Base-by-base conservation (phyloP, 2,113 vertebrate species). In the Pseudonaja textilis region DNA sequence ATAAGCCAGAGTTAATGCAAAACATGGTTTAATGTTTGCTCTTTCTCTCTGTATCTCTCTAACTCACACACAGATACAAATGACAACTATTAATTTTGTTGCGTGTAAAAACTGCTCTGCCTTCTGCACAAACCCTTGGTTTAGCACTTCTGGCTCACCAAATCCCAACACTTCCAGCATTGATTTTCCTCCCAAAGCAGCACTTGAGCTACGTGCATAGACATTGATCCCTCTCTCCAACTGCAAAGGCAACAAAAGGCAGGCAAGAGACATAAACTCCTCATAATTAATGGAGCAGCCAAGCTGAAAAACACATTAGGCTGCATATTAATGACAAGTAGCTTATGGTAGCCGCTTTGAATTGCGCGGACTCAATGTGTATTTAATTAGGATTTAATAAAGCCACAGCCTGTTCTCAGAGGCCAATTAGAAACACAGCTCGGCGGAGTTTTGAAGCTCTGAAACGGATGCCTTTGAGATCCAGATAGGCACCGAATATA, bases 371-470 rank as follows among this genome's bases (percentile, higher is more conserved):
- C 93, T 91, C 95, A 97, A 96, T 96, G 95, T 97, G 97, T 93
- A 90, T 96, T 96, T 96, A 97, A 97, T 97, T 96, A 97, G 95
- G 92, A 89, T 95, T 97, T 97, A 96, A 97, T 97, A 97, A 97
- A 97, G 96, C 95, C 94, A 95, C 96, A 96, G 95, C 94, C 81
- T 96, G 96, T 96, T 97, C 95, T 96, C 95, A 96, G 95, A 96
- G 95, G 96, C 94, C 97, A 97, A 96, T 97, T 97, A 97, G 96
- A 97, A 97, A 96, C 97, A 97, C 95, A 96, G 96, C 96, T 96
- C 12, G 94, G 87, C 93, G 96, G 94, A 95, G 59, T 97, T 96
- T 96, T 95, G 97, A 96, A 96, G 95, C 96, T 96, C 93, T 94
- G 95, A 95, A 96, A 95, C 95, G 95, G 96, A 95, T 95, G 97